These are phyloP conservation scores for Dinoponera quadriceps DNA, from an alignment of 1,140 invertebrate species.

Conservation along the genomic window DNA sequence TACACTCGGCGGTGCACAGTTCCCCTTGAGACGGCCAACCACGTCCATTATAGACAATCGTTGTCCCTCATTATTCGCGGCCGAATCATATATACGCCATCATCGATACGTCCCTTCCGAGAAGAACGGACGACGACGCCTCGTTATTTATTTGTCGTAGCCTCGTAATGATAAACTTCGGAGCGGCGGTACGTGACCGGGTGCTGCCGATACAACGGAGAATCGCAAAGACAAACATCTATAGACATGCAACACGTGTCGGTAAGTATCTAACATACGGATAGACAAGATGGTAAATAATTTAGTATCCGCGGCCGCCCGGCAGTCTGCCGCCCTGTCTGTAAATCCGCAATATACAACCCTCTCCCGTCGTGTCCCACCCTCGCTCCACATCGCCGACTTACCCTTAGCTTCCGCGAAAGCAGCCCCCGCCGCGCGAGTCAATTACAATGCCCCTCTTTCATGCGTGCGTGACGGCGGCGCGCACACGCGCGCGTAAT, in stretches of 20 bases:
- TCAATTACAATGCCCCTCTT: conserved; percentile 57
- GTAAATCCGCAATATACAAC: conserved; percentile 69
- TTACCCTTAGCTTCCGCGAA: conserved; percentile 51
- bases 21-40: not conserved
- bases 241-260: conserved; percentile 72
- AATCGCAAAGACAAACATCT: conserved; percentile 61
- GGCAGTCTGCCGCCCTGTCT: conserved; percentile 82
- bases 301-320: conserved; percentile 80
- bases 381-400: conserved; percentile 21
- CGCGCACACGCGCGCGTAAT: conserved; percentile 36
- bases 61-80: conserved; percentile 15
- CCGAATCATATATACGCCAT: conserved; percentile 6
- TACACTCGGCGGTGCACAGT: not conserved
- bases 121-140: conserved; percentile 43
- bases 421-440: conserved; percentile 45
- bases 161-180: conserved; percentile 55
- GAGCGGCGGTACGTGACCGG: conserved; percentile 50
- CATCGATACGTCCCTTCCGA: conserved; percentile 32
- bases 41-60: conserved; percentile 6
- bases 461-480: not conserved
- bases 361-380: conserved; percentile 5
- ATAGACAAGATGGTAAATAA: conserved; percentile 82
- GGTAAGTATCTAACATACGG: conserved; percentile 73
- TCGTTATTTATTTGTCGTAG: conserved; percentile 61
- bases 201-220: conserved; percentile 37